These are phyloP conservation scores for Priocnemis perturbator DNA, from an alignment of 2,888 invertebrate species.

Conservation along the genomic window DNA sequence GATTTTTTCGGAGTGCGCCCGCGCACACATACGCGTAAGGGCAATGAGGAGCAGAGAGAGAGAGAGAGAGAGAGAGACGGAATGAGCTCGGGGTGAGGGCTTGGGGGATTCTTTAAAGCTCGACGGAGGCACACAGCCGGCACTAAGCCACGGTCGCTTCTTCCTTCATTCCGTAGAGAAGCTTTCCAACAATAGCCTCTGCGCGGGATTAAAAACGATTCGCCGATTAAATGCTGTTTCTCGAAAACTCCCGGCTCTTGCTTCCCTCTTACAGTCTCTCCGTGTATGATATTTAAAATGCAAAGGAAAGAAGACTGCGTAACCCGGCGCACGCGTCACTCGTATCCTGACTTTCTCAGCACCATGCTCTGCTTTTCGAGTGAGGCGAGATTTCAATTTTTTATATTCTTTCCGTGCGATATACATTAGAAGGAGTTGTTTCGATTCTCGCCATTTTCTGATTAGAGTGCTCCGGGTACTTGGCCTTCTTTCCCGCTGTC, in stretches of 20 bases:
- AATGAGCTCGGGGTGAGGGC: neutral
- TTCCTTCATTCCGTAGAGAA: constrained; percentile 12
- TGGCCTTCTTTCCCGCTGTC: no score
- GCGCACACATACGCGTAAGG: neutral
- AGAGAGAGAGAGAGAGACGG: neutral
- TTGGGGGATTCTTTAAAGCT: constrained; percentile 2
- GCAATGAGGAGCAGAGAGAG: constrained; percentile 14
- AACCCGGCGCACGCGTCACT: no score
- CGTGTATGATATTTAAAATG: no score
- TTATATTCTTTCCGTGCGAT: no score
- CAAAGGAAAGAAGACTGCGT: no score
- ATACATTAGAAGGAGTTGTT: no score
- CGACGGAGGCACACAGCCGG: constrained; percentile 7
- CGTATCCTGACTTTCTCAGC: no score
- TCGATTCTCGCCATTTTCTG: no score
- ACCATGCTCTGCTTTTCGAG: no score
- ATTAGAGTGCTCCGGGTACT: no score
- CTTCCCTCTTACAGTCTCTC: neutral
- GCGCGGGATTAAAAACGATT: constrained; percentile 21
- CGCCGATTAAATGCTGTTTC: constrained; percentile 17
- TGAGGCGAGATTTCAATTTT: no score
- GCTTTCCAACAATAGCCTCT: constrained; percentile 14
- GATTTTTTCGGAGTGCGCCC: neutral
- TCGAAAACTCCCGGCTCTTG: constrained; percentile 6
- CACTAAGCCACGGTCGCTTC: constrained; percentile 17